Percentiles rank a stretch among this genome's conserved stretches.
These are phyloP conservation scores for Mylabris phalerata DNA, from an alignment of 1,140 invertebrate species.

Conservation along the genomic window DNA sequence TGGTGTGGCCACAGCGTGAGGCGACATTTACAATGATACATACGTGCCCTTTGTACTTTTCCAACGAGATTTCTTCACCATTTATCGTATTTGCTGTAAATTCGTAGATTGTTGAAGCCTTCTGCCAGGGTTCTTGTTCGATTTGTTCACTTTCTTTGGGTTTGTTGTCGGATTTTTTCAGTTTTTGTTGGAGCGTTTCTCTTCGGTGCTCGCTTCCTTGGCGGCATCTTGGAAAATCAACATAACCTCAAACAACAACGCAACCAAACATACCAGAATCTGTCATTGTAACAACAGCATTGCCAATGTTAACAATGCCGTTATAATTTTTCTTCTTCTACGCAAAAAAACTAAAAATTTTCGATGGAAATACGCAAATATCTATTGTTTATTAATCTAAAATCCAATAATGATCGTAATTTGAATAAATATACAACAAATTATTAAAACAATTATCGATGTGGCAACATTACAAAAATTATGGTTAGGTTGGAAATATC, in stretches of 20 bases:
- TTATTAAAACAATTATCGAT: no score
- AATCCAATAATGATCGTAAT: no score
- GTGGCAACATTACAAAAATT: no score
- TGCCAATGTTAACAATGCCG: no score
- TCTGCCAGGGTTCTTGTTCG: constrained; percentile 42
- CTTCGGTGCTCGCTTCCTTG: neutral
- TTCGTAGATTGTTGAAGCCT: constrained; percentile 61
- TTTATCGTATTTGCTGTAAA: constrained; percentile 66
- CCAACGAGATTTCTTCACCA: constrained; percentile 61
- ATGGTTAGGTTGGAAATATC: no score
- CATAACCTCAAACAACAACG: constrained; percentile 1
- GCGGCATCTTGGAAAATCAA: neutral
- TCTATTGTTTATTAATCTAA: no score
- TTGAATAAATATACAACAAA: no score
- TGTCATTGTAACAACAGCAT: no score
- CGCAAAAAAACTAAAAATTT: no score
- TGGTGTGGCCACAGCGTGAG: constrained; percentile 74
- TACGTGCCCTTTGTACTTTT: constrained; percentile 63
- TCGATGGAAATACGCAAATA: no score
- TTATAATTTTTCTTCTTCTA: no score
- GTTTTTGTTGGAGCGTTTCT: neutral
- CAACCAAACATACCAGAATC: neutral
- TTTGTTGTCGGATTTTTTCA: neutral
- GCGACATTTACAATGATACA: constrained; percentile 78
- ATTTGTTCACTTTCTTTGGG: neutral